A percentile compares a stretch with the other conserved stretches of the same genome.
Evolutionary conservation across 1,140 invertebrate genomes (phyloP).

Genomic region (Solenopsis fugax): DNA sequence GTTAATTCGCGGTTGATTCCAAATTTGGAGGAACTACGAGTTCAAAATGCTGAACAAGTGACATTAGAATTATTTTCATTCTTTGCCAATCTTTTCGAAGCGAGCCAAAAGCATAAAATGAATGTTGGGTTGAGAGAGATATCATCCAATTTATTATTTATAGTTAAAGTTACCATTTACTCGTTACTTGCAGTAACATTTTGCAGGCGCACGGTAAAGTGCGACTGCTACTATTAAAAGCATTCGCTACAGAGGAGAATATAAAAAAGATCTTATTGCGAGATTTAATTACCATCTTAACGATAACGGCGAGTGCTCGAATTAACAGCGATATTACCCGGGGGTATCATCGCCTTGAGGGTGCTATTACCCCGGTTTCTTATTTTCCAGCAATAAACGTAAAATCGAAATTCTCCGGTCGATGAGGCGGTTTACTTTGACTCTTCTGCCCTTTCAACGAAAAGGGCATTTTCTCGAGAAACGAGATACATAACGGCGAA

Average conservation of each 20-base stretch:
- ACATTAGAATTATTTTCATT: background rate
- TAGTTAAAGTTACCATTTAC: background rate
- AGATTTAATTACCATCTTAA: conserved; percentile 57
- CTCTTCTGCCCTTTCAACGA: conserved; percentile 13
- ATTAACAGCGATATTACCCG: conserved; percentile 30
- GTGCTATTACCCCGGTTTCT: conserved; percentile 21
- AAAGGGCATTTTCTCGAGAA: conserved; percentile 25
- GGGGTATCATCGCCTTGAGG: background rate
- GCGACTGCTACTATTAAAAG: conserved; percentile 9
- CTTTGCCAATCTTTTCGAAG: background rate
- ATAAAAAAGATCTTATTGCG: conserved; percentile 33
- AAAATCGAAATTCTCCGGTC: conserved; percentile 45
- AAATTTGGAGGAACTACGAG: background rate
- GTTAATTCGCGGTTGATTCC: conserved; percentile 27
- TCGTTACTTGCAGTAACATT: conserved; percentile 18
- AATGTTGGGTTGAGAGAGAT: background rate
- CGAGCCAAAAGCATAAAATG: background rate
- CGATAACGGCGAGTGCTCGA: conserved; percentile 23
- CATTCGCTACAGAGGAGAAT: conserved; percentile 4
- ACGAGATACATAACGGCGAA: conserved; percentile 22
- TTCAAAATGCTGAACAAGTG: background rate
- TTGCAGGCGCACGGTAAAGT: background rate
- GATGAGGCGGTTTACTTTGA: conserved; percentile 12
- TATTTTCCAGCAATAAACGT: conserved; percentile 50
- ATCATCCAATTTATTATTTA: conserved; percentile 1